Evolutionary conservation across 1,140 invertebrate genomes (phyloP), one percentile per base, ranked within the genome.

Genomic region (Chelonus insularis): DNA sequence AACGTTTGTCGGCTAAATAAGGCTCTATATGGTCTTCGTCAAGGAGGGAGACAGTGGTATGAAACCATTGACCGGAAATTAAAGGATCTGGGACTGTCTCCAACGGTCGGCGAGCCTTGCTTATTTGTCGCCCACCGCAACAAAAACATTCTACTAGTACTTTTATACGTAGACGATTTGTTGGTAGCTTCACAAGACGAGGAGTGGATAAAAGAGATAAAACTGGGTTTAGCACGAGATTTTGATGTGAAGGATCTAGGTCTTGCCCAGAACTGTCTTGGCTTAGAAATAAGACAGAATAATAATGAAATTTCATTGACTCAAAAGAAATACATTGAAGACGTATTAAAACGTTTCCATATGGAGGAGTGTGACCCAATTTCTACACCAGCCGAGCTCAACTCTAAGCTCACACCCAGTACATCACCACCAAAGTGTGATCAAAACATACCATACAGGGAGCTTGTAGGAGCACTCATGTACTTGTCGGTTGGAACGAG

Each of bases 231-330:
- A 1, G 16, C 23, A 1, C n/a, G 32, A 48, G 1, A 47, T 7
- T 47, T 58, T 11, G 92, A 0, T 93, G 88, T 72, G 94, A 97
- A 81, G 96, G 94, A 20, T 96, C 95, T 80, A 96, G 96, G 74
- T 89, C 94, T 2, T 97, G 96, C 81, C 95, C 98, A 81, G 16
- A 43, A 59, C 21, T 61, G 48, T 41, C 23, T 69, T 8, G 61
- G 56, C 5, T 25, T 67, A 6, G 50, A 64, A 20, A 62, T 67
- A 3, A 36, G 7, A 23, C 51, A 64, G 34, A 32, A 25, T 12
- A 7, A 32, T 14, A 50, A 20, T 0, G 14, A 29, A 5, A 54
- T 67, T 25, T 29, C 51, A 14, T 9, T 69, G 7, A 32, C 25
- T 36, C 65, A 67, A 55, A 9, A 25, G 45, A 11, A 12, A 18